phyloP scores from a whole-genome alignment of 2,888 invertebrate genomes.

The Tanaodytes sp. region DNA sequence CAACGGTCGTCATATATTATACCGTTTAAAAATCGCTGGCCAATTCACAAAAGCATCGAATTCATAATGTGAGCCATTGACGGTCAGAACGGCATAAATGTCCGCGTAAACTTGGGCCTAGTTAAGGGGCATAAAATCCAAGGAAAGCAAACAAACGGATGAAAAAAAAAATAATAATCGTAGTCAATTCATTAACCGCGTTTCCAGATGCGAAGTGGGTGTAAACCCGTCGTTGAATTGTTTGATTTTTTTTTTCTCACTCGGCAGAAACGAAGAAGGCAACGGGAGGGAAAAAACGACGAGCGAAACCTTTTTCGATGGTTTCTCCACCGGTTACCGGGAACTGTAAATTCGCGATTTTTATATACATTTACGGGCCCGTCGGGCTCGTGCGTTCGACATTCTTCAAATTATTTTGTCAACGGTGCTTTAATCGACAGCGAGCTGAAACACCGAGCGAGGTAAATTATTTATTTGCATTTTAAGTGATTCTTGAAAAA shows the following conservation, averaged over 20 bases:
- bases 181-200: slow-evolving; percentile 60
- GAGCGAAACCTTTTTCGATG: neutral
- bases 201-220: slow-evolving; percentile 41
- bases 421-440: slow-evolving; percentile 43
- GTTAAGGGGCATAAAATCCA: slow-evolving; percentile 64
- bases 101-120: slow-evolving; percentile 69
- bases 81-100: slow-evolving; percentile 65
- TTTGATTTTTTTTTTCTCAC: too few species aligned
- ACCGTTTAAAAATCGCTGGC: slow-evolving; percentile 58
- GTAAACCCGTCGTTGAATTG: slow-evolving; percentile 25
- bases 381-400: slow-evolving; percentile 4
- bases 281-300: neutral
- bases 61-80: slow-evolving; percentile 63
- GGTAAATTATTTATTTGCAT: slow-evolving; percentile 74
- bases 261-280: slow-evolving; percentile 10
- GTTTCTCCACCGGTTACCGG: slow-evolving; percentile 9
- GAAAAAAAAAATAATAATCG: slow-evolving; percentile 59
- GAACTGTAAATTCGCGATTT: slow-evolving; percentile 17
- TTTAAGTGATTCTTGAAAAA: slow-evolving; percentile 73
- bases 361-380: slow-evolving; percentile 2
- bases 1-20: slow-evolving; percentile 56
- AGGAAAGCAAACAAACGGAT: slow-evolving; percentile 28
- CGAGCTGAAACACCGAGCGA: slow-evolving; percentile 43
- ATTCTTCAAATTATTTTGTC: slow-evolving; percentile 44
- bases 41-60: slow-evolving; percentile 56